Percentiles rank a stretch among this genome's conserved stretches.
Conservation (phyloP, 2,797 vertebrate genomes). For the Pseudotriccus pelzelni region DNA sequence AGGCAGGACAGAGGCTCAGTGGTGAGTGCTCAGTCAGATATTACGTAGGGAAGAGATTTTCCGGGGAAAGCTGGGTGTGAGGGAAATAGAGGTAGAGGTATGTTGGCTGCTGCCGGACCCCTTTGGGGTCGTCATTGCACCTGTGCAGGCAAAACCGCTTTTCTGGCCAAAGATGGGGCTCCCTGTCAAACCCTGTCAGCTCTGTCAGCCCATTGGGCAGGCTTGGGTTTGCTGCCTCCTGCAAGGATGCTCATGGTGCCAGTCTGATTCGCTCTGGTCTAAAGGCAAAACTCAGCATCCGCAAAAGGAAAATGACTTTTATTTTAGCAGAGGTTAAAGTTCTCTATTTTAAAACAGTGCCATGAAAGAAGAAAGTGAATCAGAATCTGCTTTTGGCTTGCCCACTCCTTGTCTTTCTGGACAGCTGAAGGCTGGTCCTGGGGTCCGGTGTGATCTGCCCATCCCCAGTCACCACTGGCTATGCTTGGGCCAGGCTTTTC, state of each 20-base stretch:
- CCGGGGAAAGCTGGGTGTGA: background rate
- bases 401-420: background rate
- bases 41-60: background rate
- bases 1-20: background rate
- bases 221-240: background rate
- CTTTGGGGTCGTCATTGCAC: background rate
- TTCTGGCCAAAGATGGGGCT: background rate
- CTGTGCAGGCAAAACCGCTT: background rate
- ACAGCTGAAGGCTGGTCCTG: background rate
- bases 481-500: background rate
- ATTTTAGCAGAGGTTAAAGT: background rate
- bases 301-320: background rate
- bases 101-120: background rate
- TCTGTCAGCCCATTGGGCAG: background rate
- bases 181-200: background rate
- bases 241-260: accelerated
- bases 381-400: accelerated
- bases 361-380: background rate
- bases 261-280: accelerated
- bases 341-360: background rate
- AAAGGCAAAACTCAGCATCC: background rate
- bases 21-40: accelerated
- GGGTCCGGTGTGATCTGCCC: accelerated
- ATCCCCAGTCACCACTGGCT: accelerated
- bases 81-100: accelerated